A percentile compares a stretch with the other conserved stretches of the same genome.
Evolutionary conservation across 2,113 vertebrate genomes (phyloP).

Genomic region (Ifrita kowaldi): DNA sequence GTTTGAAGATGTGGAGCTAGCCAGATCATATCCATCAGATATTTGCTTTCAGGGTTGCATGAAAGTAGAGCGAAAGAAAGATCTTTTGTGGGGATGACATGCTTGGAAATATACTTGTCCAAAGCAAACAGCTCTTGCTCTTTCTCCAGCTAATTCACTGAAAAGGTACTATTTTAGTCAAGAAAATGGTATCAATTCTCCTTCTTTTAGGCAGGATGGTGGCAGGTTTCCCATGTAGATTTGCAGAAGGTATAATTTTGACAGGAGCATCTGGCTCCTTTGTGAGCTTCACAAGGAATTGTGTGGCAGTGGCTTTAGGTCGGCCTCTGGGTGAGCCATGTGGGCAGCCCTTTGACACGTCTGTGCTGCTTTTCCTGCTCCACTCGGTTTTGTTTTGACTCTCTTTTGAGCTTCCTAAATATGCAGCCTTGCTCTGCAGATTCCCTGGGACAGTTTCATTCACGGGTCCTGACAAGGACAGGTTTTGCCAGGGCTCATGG

Average conservation of each 20-base stretch:
- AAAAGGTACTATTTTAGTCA: conserved; percentile 56
- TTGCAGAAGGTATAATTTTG: conserved; percentile 48
- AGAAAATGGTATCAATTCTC: conserved; percentile 35
- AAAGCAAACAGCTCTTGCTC: conserved; percentile 29
- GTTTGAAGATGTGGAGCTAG: conserved; percentile 50
- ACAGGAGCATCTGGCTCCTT: conserved; percentile 66
- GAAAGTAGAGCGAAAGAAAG: conserved; percentile 36
- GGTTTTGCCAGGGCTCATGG: conserved; percentile 18
- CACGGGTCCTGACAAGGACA: conserved; percentile 28
- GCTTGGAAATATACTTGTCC: conserved; percentile 45
- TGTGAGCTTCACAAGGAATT: conserved; percentile 54
- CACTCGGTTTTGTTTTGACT: conserved; percentile 49
- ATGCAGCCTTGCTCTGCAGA: conserved; percentile 3
- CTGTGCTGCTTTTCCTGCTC: conserved; percentile 26
- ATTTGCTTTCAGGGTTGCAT: conserved; percentile 47
- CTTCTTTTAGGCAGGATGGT: conserved; percentile 14
- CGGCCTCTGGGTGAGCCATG: conserved; percentile 39
- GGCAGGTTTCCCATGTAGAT: conserved; percentile 61
- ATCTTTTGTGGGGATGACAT: conserved; percentile 43
- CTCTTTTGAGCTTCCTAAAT: conserved; percentile 59
- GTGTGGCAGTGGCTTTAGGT: conserved; percentile 49
- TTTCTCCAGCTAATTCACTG: conserved; percentile 52
- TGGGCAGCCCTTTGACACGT: conserved; percentile 57
- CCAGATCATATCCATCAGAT: conserved; percentile 47
- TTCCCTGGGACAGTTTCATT: conserved; percentile 54